Conservation (phyloP, 2,113 vertebrate species). For the Xiphophorus maculatus region DNA sequence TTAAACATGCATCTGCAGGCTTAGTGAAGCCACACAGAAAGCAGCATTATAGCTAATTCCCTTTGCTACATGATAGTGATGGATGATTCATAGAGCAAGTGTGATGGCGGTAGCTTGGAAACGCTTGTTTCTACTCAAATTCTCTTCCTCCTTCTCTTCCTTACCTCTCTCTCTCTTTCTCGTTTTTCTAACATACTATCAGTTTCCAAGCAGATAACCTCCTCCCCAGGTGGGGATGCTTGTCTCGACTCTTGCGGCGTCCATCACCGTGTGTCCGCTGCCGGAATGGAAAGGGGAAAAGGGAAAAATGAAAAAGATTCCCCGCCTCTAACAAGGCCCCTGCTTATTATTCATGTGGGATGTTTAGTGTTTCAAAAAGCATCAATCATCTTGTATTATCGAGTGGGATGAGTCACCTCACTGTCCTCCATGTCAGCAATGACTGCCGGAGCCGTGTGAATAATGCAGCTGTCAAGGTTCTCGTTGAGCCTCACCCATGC, state of each 20-base stretch:
- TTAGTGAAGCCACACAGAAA: constrained; percentile 41
- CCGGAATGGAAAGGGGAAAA: neutral
- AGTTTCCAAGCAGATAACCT: constrained; percentile 49
- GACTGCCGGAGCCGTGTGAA: constrained; percentile 54
- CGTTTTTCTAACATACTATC: constrained; percentile 6
- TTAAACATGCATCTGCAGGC: constrained; percentile 51
- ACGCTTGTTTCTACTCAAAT: neutral
- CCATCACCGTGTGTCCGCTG: constrained; percentile 2
- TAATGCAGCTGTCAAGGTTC: constrained; percentile 51
- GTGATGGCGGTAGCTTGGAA: constrained; percentile 13
- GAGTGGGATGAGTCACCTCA: constrained; percentile 60
- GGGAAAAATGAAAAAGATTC: too few species aligned
- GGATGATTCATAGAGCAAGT: constrained; percentile 43
- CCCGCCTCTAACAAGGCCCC: constrained; percentile 16
- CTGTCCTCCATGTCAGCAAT: constrained; percentile 57
- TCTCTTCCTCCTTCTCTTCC: neutral
- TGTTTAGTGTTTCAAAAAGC: constrained; percentile 57
- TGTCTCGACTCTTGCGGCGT: constrained; percentile 32
- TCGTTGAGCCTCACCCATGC: constrained; percentile 40
- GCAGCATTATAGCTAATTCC: constrained; percentile 48
- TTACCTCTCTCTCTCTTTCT: neutral
- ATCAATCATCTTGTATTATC: constrained; percentile 66
- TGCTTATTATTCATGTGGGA: constrained; percentile 49
- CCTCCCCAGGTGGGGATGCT: constrained; percentile 31
- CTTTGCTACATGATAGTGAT: constrained; percentile 35